Evolutionary conservation across 2,888 invertebrate genomes (phyloP).

Genomic region (Sicus ferrugineus): DNA sequence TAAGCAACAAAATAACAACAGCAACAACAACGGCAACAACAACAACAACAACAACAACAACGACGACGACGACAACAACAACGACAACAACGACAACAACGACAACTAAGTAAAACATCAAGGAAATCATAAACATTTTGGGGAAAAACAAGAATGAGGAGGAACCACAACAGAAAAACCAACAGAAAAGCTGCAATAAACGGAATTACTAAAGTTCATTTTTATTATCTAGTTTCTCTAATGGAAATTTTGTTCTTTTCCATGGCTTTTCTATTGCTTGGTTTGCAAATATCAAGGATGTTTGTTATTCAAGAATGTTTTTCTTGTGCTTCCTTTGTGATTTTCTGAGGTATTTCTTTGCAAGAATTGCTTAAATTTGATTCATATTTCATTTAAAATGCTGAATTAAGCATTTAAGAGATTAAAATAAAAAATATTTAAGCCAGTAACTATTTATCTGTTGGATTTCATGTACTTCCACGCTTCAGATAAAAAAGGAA

Average conservation of each 20-base stretch:
- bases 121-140: background rate
- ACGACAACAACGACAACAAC: background rate
- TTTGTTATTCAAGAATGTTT: too few species aligned
- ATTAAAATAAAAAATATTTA: too few species aligned
- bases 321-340: background rate
- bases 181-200: conserved; percentile 1
- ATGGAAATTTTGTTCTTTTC: background rate
- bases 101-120: background rate
- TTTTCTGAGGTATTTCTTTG: background rate
- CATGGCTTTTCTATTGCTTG: background rate
- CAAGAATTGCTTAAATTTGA: too few species aligned
- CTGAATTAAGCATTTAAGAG: too few species aligned
- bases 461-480: too few species aligned
- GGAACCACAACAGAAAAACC: background rate
- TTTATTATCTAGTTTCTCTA: background rate
- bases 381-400: too few species aligned
- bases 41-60: background rate
- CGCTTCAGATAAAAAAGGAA: too few species aligned
- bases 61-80: conserved; percentile 7
- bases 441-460: too few species aligned
- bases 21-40: background rate
- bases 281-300: too few species aligned
- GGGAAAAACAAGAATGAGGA: background rate
- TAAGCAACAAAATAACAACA: background rate
- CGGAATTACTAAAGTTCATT: conserved; percentile 9